Base-by-base conservation (phyloP, 2,888 invertebrate species). In the Anticlea derivata region DNA sequence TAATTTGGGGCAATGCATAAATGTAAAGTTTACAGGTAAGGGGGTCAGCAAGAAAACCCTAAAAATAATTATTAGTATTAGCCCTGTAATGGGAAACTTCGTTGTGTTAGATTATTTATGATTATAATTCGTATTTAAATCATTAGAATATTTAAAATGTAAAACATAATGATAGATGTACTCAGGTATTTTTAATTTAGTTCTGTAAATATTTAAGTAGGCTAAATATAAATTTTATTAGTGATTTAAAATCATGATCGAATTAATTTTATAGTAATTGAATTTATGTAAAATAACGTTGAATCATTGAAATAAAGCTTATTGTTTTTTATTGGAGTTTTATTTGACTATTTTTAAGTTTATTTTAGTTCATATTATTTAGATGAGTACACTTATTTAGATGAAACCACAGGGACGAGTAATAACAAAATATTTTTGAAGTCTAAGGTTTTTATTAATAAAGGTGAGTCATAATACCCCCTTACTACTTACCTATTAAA, bases 271-370 rank as follows among this genome's bases (percentile, higher is more conserved):
- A 61, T 50, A 58, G 55, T 60, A 37, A 56, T 52, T 50, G 55
- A 52, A 65, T 62, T 60, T 66, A 61, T 63, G 60, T 71, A 66
- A 74, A 65, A 55, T 40, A 72, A 67, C 40, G 74, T 75, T 75
- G 66, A 55, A 65, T 61, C 56, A 67, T 66, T 66, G 61, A 66
- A 75, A 71, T 71, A 73, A 73, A 61, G 62, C 61, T 70, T 75
- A 74, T 61, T 63, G 58, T 73, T 74, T 74, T 64, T 64, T 57
- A 35, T 27, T 22, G 0, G 33, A 1, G 31, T 56, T 51, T 37
- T 43, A 38, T 49, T 58, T 26, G 20, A 13, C 1, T 5, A 20
- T 10, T 13, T 31, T 7, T 13, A 2, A 5, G 8, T 5, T 4
- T 10, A 6, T 7, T 30, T 11, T 11, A 30, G 11, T 30, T 17